phyloP scores from a whole-genome alignment of 2,888 invertebrate species.

The Carpatolechia fugitivella region DNA sequence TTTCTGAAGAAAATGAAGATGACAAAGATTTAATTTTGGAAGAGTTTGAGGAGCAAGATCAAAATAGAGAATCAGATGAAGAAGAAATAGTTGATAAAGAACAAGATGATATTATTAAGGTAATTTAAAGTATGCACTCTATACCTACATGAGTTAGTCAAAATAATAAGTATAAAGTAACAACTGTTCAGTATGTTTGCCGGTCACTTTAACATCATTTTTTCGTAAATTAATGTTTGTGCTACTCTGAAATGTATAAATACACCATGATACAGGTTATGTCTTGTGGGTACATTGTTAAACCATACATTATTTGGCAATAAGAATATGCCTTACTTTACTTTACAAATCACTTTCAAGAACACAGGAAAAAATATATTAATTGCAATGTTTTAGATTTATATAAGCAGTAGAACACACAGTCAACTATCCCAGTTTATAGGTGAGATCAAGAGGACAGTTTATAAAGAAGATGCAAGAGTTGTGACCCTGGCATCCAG shows the following conservation, averaged over 20 bases:
- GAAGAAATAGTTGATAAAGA: slow-evolving; percentile 41
- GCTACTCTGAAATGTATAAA: no score
- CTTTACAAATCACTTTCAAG: no score
- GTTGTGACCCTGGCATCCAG: slow-evolving; percentile 93
- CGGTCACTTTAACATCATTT: no score
- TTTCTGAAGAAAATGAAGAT: slow-evolving; percentile 29
- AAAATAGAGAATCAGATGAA: slow-evolving; percentile 60
- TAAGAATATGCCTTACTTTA: no score
- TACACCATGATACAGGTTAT: no score
- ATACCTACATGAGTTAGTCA: no score
- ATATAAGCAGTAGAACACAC: slow-evolving; percentile 97
- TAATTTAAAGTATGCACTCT: slow-evolving; percentile 23
- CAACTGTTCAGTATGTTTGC: no score
- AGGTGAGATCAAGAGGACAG: slow-evolving; percentile 92
- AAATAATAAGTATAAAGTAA: no score
- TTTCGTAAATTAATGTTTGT: no score
- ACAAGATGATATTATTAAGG: slow-evolving; percentile 44
- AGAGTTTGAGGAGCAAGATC: slow-evolving; percentile 53
- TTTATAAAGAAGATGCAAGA: slow-evolving; percentile 84
- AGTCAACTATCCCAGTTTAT: slow-evolving; percentile 97
- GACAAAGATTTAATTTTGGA: slow-evolving; percentile 79
- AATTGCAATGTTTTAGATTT: slow-evolving; percentile 81
- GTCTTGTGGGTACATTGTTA: no score
- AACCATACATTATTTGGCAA: no score
- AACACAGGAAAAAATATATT: no score